A percentile compares a stretch with the other conserved stretches of the same genome.
Conservation (phyloP, 2,113 vertebrate species). For the Varanus komodoensis region DNA sequence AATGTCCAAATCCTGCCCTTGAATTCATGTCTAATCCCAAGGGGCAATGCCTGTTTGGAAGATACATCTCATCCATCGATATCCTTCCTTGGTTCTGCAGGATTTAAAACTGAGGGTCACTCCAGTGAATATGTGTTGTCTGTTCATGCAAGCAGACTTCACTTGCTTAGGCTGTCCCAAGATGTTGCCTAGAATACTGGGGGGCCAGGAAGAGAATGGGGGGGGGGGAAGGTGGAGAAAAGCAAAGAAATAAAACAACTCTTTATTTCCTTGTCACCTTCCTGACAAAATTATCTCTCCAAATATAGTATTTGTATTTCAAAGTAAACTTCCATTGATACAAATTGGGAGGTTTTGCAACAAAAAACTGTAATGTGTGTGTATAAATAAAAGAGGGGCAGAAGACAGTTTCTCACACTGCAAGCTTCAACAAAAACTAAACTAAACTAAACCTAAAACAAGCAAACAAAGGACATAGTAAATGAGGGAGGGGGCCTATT, state of each 20-base stretch:
- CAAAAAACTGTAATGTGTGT: too few relatives aligned
- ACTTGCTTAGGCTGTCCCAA: not conserved
- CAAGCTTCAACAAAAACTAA: too few relatives aligned
- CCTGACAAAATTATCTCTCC: not conserved
- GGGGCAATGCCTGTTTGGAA: not conserved
- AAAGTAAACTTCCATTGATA: not conserved
- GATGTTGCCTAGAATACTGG: not conserved
- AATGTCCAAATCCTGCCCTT: not conserved
- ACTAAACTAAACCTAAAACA: too few relatives aligned
- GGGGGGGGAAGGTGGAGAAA: not conserved
- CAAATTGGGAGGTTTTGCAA: not conserved
- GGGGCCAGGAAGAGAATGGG: too few relatives aligned
- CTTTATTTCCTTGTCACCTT: not conserved
- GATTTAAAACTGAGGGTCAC: too few relatives aligned
- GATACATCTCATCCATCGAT: not conserved
- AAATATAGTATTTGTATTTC: not conserved
- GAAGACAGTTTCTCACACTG: too few relatives aligned
- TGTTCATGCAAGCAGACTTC: not conserved
- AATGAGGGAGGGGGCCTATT: too few relatives aligned
- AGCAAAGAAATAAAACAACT: not conserved
- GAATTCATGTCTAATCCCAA: not conserved
- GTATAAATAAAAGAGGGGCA: too few relatives aligned
- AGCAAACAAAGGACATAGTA: too few relatives aligned
- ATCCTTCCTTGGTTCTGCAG: not conserved
- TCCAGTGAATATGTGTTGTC: too few relatives aligned